phyloP scores from a whole-genome alignment of 2,797 vertebrate genomes.

The Phoxinus dragarum region DNA sequence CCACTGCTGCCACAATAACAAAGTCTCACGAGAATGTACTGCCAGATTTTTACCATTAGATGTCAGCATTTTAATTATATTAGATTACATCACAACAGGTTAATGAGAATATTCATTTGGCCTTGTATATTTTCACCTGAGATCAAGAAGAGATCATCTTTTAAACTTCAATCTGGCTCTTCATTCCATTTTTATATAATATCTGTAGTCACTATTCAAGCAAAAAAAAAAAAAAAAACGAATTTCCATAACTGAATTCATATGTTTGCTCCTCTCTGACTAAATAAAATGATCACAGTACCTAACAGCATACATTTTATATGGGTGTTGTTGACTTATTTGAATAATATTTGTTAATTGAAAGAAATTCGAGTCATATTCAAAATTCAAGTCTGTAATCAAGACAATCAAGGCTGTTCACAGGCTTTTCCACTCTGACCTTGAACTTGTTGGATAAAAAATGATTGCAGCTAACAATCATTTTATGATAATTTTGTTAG shows the following conservation, averaged over 20 bases:
- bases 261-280: too few relatives aligned
- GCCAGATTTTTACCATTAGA: constrained; percentile 21
- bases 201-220: background rate
- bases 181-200: background rate
- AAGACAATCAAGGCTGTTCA: background rate
- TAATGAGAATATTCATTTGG: background rate
- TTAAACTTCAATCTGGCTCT: background rate
- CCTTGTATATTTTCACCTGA: background rate
- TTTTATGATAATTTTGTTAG: constrained; percentile 13
- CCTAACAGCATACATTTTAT: too few relatives aligned
- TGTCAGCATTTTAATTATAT: constrained; percentile 22
- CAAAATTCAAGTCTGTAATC: background rate
- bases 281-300: too few relatives aligned
- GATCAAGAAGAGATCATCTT: background rate
- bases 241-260: too few relatives aligned
- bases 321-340: too few relatives aligned
- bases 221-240: background rate
- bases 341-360: too few relatives aligned
- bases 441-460: background rate
- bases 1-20: too few relatives aligned
- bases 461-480: background rate
- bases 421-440: background rate
- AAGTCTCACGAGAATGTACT: background rate
- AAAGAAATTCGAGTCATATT: background rate
- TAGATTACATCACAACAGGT: background rate